Conservation (phyloP, 2,797 vertebrate species). For the Sebastes vulpes region DNA sequence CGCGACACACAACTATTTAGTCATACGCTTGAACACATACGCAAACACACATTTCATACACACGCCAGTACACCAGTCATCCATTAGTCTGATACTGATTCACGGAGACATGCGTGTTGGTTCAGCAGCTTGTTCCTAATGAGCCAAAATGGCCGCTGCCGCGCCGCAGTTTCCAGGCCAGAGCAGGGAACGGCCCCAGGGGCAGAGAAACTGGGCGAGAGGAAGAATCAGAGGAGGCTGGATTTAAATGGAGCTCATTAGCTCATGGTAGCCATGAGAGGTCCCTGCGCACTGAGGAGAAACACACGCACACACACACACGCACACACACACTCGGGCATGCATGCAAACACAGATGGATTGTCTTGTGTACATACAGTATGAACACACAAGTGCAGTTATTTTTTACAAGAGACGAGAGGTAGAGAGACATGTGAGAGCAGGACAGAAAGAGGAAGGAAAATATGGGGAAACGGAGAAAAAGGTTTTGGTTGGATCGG, state of each 20-base stretch:
- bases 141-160: conserved; percentile 81
- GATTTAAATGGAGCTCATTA: conserved; percentile 86
- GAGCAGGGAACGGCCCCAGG: conserved; percentile 70
- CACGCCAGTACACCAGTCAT: conserved; percentile 64
- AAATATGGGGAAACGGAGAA: neutral
- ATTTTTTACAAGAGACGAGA: conserved; percentile 13
- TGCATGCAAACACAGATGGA: conserved; percentile 38
- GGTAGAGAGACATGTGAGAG: neutral
- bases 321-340: conserved; percentile 27
- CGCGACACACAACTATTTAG: conserved; percentile 52
- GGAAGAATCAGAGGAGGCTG: conserved; percentile 77
- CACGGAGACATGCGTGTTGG: conserved; percentile 65
- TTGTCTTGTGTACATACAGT: conserved; percentile 20
- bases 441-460: neutral
- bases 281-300: conserved; percentile 72
- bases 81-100: conserved; percentile 74
- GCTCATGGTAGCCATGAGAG: conserved; percentile 74
- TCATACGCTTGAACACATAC: conserved; percentile 49
- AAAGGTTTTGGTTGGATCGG: conserved; percentile 27
- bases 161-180: conserved; percentile 77
- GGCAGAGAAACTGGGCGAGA: conserved; percentile 81
- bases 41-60: conserved; percentile 39
- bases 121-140: conserved; percentile 77
- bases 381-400: neutral
- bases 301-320: conserved; percentile 35